Conservation (phyloP, 2,888 invertebrate genomes). For the Ctenicera cuprea region DNA sequence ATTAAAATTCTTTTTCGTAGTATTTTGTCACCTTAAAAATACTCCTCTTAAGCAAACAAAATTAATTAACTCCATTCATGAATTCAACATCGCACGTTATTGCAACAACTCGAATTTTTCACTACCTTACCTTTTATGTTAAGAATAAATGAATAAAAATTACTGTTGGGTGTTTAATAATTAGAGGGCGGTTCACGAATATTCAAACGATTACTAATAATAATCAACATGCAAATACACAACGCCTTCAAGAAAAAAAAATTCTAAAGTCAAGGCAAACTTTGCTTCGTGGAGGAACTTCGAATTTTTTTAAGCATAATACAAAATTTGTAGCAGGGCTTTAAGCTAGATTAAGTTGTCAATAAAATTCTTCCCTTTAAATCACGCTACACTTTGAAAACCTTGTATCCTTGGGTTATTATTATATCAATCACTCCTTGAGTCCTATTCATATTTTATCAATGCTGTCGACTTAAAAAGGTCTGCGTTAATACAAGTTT, state of each 20-base stretch:
- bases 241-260: neutral
- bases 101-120: neutral
- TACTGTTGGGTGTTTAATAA: slow-evolving; percentile 1
- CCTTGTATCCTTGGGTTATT: slow-evolving; percentile 3
- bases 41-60: no score
- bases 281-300: neutral
- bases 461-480: slow-evolving; percentile 1
- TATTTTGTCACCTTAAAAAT: no score
- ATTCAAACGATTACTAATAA: neutral
- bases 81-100: neutral
- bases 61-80: no score
- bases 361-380: neutral
- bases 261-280: neutral
- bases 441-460: slow-evolving; percentile 13
- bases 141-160: slow-evolving; percentile 17
- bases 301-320: slow-evolving; percentile 1
- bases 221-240: slow-evolving; percentile 2
- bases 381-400: neutral
- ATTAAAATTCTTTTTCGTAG: no score
- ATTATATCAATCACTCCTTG: slow-evolving; percentile 13
- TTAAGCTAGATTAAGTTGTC: slow-evolving; percentile 5
- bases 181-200: slow-evolving; percentile 21
- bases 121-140: neutral
- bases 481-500: neutral
- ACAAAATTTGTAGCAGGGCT: neutral